Evolutionary conservation across 2,888 invertebrate genomes (phyloP).

Genomic region (Sphaeridia pumilis): DNA sequence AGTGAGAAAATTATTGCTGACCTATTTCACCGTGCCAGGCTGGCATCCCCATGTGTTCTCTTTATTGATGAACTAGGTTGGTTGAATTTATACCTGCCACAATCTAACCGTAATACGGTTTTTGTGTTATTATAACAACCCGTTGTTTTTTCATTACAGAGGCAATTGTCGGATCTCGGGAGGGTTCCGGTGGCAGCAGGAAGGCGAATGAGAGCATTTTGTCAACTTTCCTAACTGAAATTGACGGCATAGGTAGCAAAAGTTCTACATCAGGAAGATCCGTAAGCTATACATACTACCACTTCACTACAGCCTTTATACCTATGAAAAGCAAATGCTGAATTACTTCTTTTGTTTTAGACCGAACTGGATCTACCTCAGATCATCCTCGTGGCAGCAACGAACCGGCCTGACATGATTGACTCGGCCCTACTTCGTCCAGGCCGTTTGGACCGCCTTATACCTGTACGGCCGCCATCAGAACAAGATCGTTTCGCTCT

Average conservation of each 20-base stretch:
- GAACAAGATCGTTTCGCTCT: conserved; percentile 43
- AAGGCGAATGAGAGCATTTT: conserved; percentile 45
- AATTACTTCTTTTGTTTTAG: neutral
- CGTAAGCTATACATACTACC: too few relatives aligned
- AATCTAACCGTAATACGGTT: too few relatives aligned
- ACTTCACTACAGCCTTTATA: too few relatives aligned
- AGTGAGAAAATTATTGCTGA: conserved; percentile 50
- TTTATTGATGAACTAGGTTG: conserved; percentile 54
- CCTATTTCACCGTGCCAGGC: conserved; percentile 50
- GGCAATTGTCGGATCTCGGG: conserved; percentile 41
- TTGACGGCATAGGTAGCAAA: conserved; percentile 55
- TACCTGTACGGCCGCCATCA: conserved; percentile 52
- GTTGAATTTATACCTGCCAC: too few relatives aligned
- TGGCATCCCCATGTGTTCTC: conserved; percentile 49
- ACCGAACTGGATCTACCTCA: conserved; percentile 26
- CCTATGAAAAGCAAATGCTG: too few relatives aligned
- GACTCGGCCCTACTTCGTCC: conserved; percentile 53
- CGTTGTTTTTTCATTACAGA: conserved; percentile 36
- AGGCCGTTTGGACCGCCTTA: conserved; percentile 51
- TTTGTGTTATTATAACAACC: neutral
- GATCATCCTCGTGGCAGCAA: conserved; percentile 52
- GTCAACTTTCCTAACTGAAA: conserved; percentile 52
- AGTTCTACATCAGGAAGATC: too few relatives aligned
- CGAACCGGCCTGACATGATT: conserved; percentile 52
- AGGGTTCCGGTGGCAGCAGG: conserved; percentile 29